phyloP scores from a whole-genome alignment of 2,113 vertebrate genomes.

The Passer domesticus region DNA sequence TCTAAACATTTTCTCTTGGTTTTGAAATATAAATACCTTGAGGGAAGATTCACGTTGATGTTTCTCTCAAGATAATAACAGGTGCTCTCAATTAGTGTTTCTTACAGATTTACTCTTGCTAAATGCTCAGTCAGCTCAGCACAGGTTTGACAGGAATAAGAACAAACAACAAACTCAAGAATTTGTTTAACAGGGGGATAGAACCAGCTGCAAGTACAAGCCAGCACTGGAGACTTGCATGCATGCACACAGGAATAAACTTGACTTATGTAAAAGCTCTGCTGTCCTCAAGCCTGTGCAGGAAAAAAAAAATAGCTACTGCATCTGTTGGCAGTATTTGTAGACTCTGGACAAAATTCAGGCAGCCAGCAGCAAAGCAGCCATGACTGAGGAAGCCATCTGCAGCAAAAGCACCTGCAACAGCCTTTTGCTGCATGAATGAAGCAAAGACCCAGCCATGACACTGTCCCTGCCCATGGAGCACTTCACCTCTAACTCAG shows the following conservation, averaged over 20 bases:
- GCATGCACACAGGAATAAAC: background rate
- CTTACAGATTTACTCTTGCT: background rate
- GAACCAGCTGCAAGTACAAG: background rate
- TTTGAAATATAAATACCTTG: slow-evolving; percentile 3
- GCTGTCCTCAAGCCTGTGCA: background rate
- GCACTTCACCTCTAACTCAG: background rate
- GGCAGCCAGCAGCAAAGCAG: background rate
- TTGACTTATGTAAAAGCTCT: slow-evolving; percentile 13
- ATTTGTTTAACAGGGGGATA: background rate
- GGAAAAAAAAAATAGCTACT: background rate
- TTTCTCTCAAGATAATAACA: background rate
- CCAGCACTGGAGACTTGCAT: background rate
- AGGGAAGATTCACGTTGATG: background rate
- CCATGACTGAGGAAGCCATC: background rate
- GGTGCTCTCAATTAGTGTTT: background rate
- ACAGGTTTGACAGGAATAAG: background rate
- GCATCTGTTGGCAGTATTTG: background rate
- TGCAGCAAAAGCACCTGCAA: background rate
- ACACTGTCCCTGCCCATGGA: background rate
- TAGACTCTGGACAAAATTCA: background rate
- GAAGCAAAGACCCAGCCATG: background rate
- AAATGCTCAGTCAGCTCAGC: background rate
- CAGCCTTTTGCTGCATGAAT: background rate
- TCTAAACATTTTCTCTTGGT: background rate
- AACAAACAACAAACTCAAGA: background rate